Conservation (phyloP, 1,140 invertebrate genomes). For the Chironomus tepperi region DNA sequence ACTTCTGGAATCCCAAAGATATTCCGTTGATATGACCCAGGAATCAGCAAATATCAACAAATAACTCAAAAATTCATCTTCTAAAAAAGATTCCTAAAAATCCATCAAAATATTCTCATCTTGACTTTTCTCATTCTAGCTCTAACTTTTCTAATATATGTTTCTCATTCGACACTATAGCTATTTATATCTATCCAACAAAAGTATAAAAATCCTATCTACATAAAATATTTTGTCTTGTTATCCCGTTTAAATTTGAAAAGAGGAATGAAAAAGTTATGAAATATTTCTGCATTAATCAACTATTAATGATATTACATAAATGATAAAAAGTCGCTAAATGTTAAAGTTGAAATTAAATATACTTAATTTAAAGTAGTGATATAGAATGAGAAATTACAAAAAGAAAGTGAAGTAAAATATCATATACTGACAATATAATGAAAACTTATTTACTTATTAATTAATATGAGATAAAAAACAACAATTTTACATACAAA, state of each 20-base stretch:
- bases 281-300: no score
- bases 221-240: background rate
- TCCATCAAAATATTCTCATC: no score
- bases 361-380: background rate
- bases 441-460: background rate
- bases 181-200: background rate
- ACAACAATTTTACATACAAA: background rate
- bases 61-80: no score
- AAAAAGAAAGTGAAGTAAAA: background rate
- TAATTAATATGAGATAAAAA: background rate
- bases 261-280: no score
- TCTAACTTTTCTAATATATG: background rate
- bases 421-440: constrained; percentile 10
- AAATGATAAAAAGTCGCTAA: constrained; percentile 1
- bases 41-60: no score
- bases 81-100: no score
- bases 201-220: background rate
- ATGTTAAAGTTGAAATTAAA: background rate
- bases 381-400: background rate
- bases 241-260: no score
- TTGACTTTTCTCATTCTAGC: no score
- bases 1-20: no score
- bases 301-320: no score
- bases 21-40: no score
- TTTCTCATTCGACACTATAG: background rate